Evolutionary conservation across 2,797 vertebrate genomes (phyloP).

Genomic region (Thamnophis elegans): DNA sequence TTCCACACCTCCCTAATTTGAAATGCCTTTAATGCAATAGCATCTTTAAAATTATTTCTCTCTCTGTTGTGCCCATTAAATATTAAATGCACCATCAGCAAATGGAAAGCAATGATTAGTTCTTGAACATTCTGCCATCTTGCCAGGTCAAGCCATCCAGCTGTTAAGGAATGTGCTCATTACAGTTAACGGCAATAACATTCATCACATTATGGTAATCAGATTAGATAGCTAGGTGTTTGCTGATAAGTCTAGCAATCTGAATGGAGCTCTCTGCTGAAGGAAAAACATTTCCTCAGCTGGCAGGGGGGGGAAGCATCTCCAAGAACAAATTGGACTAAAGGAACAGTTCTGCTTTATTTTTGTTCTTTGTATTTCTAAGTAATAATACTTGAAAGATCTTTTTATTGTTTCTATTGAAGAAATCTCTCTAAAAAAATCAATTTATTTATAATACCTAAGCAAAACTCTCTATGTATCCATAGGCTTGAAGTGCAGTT

Average conservation of each 20-base stretch:
- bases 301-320: background rate
- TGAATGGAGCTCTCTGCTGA: conserved; percentile 39
- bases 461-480: background rate
- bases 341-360: background rate
- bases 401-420: background rate
- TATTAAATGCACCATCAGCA: background rate
- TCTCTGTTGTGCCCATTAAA: background rate
- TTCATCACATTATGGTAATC: conserved; percentile 44
- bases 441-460: background rate
- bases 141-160: conserved; percentile 31
- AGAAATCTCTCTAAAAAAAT: background rate
- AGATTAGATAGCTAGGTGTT: conserved; percentile 42
- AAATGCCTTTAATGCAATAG: background rate
- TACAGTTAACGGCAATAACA: conserved; percentile 25
- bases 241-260: conserved; percentile 43
- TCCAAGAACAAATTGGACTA: background rate
- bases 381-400: background rate
- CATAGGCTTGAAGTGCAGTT: background rate
- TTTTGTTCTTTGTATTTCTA: conserved; percentile 5
- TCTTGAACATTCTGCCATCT: conserved; percentile 13
- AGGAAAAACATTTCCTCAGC: conserved; percentile 32
- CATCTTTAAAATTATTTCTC: background rate
- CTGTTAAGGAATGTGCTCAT: conserved; percentile 32
- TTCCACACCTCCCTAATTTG: background rate
- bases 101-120: background rate